phyloP scores from a whole-genome alignment of 2,113 vertebrate species.

The Alethe diademata region DNA sequence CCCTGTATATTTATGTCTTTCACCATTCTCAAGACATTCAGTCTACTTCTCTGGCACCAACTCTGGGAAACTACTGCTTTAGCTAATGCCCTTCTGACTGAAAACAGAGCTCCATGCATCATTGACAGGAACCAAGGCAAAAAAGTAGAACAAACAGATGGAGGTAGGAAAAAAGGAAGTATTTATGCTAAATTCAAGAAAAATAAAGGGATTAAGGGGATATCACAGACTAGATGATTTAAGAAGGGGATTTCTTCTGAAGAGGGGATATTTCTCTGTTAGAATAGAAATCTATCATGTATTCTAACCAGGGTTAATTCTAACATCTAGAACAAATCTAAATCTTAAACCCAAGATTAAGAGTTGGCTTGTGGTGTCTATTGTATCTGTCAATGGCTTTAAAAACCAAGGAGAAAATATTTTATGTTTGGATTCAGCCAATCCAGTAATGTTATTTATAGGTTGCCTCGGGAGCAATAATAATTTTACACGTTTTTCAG shows the following conservation, averaged over 20 bases:
- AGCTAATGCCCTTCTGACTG: slow-evolving; percentile 45
- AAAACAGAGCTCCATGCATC: slow-evolving; percentile 34
- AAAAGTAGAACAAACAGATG: slow-evolving; percentile 53
- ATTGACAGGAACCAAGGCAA: slow-evolving; percentile 6
- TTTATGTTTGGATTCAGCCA: slow-evolving; percentile 30
- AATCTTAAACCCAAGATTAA: slow-evolving; percentile 53
- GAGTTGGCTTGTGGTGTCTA: slow-evolving; percentile 15
- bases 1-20: slow-evolving; percentile 46
- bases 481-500: slow-evolving; percentile 47
- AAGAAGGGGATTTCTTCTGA: slow-evolving; percentile 51
- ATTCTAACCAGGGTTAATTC: slow-evolving; percentile 51
- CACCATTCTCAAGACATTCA: slow-evolving; percentile 35
- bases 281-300: slow-evolving; percentile 26
- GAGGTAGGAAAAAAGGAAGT: slow-evolving; percentile 37
- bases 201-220: slow-evolving; percentile 50
- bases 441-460: slow-evolving; percentile 29
- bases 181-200: slow-evolving; percentile 48
- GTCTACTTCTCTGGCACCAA: slow-evolving; percentile 45
- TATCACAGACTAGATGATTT: slow-evolving; percentile 54
- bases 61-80: slow-evolving; percentile 55
- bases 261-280: slow-evolving; percentile 22
- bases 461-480: slow-evolving; percentile 11
- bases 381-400: slow-evolving; percentile 30
- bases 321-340: slow-evolving; percentile 57
- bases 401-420: slow-evolving; percentile 34